These are phyloP conservation scores for Albula glossodonta DNA, from an alignment of 2,113 vertebrate genomes.

Conservation along the genomic window DNA sequence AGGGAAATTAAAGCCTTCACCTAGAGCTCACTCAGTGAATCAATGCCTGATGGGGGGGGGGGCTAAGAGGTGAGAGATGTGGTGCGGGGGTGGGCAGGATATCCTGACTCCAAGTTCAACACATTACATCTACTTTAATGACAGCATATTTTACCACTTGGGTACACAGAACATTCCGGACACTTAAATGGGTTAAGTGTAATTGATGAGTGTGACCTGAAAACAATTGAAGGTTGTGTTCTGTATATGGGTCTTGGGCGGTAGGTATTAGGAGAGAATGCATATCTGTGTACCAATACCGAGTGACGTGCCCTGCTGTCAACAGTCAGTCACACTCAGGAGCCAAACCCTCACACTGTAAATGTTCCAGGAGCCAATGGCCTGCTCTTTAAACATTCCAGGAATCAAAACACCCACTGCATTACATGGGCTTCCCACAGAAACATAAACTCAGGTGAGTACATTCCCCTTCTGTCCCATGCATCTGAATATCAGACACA, in stretches of 20 bases:
- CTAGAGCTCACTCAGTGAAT: constrained; percentile 6
- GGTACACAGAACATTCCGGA: not conserved
- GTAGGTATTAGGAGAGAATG: not conserved
- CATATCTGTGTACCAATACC: not conserved
- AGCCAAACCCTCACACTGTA: not conserved
- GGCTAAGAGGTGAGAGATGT: no score
- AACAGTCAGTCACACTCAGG: not conserved
- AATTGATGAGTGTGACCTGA: constrained; percentile 1
- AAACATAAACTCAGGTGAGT: no score
- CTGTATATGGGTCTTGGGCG: not conserved
- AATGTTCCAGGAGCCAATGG: not conserved
- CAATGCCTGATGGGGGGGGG: not conserved
- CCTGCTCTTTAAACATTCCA: not conserved
- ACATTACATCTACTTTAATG: not conserved
- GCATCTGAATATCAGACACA: no score
- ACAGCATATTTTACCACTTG: not conserved
- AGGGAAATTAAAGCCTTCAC: not conserved
- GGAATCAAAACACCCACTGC: no score
- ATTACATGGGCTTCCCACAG: no score
- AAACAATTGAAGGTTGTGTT: not conserved
- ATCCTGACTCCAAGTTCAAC: constrained; percentile 11
- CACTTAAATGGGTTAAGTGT: not conserved
- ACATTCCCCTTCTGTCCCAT: no score
- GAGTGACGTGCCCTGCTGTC: not conserved
- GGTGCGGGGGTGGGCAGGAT: not conserved